Evolutionary conservation across 2,113 vertebrate genomes (phyloP).

Genomic region (Python bivittatus): DNA sequence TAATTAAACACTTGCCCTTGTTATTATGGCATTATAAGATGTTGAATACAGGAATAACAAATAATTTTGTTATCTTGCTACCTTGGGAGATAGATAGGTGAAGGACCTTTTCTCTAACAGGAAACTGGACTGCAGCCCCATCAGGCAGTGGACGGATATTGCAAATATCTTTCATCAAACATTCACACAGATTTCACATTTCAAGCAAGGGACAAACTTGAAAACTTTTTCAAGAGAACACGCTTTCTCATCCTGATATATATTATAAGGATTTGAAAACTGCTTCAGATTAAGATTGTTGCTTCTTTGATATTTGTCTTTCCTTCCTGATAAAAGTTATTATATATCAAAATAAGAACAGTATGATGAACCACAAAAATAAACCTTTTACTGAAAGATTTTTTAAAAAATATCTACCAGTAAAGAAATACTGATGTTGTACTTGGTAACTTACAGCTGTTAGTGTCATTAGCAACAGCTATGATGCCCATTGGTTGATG

Average conservation of each 20-base stretch:
- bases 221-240: background rate
- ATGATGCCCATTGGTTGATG: constrained; percentile 98
- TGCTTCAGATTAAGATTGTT: background rate
- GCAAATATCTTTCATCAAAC: background rate
- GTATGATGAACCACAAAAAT: background rate
- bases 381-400: constrained; percentile 10
- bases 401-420: background rate
- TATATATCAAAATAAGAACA: background rate
- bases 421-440: background rate
- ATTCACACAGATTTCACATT: background rate
- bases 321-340: background rate
- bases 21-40: background rate
- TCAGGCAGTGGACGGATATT: background rate
- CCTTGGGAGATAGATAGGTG: background rate
- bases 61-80: background rate
- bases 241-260: background rate
- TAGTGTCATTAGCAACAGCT: constrained; percentile 92
- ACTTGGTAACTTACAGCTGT: constrained; percentile 87
- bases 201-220: background rate
- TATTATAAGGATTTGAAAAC: background rate
- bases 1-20: background rate
- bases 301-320: background rate
- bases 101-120: background rate
- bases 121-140: background rate
- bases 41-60: background rate